phyloP scores from a whole-genome alignment of 2,113 vertebrate species.

The Ciconia maguari region DNA sequence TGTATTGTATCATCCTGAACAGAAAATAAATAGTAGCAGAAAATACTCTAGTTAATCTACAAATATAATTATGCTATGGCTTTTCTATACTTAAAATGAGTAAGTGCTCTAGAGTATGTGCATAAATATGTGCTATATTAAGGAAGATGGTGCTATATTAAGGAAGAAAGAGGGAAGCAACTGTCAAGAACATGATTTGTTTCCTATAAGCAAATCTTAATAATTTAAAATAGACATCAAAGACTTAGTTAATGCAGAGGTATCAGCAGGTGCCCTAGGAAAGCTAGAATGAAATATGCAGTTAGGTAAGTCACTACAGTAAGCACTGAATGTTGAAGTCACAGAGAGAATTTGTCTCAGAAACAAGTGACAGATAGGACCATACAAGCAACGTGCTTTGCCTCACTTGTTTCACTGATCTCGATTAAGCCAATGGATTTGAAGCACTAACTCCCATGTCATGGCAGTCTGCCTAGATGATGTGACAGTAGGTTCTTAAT shows the following conservation, averaged over 20 bases:
- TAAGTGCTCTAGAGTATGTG: background rate
- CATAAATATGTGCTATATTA: background rate
- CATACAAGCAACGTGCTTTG: accelerated
- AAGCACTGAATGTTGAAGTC: background rate
- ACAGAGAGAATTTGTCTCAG: background rate
- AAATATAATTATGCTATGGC: background rate
- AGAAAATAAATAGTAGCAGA: background rate
- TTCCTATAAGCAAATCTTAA: background rate
- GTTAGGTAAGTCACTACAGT: background rate
- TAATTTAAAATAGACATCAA: background rate
- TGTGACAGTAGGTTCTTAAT: background rate
- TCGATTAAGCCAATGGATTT: background rate
- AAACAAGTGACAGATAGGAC: background rate
- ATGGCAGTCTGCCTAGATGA: background rate
- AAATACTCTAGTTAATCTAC: background rate
- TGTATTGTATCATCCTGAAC: background rate
- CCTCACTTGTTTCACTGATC: background rate
- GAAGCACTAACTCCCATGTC: background rate
- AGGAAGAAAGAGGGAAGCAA: background rate
- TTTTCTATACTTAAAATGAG: background rate
- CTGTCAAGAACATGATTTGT: background rate
- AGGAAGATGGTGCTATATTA: background rate
- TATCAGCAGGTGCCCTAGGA: background rate
- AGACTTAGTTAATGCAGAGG: background rate
- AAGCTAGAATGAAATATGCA: background rate